phyloP scores from a whole-genome alignment of 2,113 vertebrate genomes.

The Halcyon malimbica region DNA sequence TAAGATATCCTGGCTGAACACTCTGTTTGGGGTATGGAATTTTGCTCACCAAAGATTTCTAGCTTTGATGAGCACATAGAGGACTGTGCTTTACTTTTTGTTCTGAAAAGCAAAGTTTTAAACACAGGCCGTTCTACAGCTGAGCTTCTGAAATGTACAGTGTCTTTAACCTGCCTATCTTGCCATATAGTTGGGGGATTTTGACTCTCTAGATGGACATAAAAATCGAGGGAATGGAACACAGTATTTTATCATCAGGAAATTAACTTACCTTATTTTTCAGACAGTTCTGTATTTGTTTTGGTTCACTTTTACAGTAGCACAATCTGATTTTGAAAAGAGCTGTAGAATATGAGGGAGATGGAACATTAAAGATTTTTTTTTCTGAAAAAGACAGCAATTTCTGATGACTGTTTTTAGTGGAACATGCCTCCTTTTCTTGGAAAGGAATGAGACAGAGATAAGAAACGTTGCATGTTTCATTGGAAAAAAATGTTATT shows the following conservation, averaged over 20 bases:
- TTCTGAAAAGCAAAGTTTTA: neutral
- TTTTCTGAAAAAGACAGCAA: neutral
- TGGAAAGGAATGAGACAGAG: neutral
- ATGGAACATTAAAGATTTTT: neutral
- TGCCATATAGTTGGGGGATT: neutral
- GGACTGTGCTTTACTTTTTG: neutral
- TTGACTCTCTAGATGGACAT: neutral
- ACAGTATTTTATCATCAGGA: neutral
- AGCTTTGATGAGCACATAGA: neutral
- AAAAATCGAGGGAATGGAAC: neutral
- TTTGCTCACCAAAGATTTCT: conserved; percentile 7
- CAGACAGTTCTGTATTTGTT: neutral
- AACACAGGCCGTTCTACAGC: neutral
- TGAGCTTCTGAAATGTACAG: neutral
- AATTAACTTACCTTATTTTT: neutral
- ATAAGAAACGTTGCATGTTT: neutral
- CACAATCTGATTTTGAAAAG: neutral
- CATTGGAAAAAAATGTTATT: neutral
- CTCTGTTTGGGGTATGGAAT: conserved; percentile 17
- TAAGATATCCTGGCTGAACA: conserved; percentile 15
- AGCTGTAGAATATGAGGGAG: neutral
- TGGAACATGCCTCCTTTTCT: neutral
- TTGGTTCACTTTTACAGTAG: neutral
- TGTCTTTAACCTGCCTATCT: neutral
- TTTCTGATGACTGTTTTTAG: neutral